Percentiles rank a stretch among this genome's conserved stretches.
Evolutionary conservation across 1,140 invertebrate genomes (phyloP).

Genomic region (Sycobia sp.): DNA sequence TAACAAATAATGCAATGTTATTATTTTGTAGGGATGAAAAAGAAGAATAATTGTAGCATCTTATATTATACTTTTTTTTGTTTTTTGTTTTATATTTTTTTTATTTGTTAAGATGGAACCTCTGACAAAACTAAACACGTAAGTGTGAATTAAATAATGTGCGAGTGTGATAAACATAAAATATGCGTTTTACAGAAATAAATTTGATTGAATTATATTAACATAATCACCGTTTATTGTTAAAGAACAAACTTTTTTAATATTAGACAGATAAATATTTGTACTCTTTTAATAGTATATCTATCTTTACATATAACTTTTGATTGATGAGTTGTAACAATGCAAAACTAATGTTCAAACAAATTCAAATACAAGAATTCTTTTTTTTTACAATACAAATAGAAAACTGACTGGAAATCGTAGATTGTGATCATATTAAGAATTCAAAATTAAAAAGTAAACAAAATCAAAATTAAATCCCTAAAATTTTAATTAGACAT

Average conservation of each 20-base stretch:
- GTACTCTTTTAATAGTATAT: constrained; percentile 12
- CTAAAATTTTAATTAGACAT: too few relatives aligned
- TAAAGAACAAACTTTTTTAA: constrained; percentile 9
- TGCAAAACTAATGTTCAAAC: too few relatives aligned
- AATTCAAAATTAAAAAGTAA: too few relatives aligned
- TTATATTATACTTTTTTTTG: constrained; percentile 54
- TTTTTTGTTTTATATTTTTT: too few relatives aligned
- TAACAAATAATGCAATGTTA: constrained; percentile 5
- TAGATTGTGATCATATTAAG: too few relatives aligned
- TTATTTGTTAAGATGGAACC: constrained; percentile 52
- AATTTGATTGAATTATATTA: constrained; percentile 10
- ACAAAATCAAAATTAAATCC: too few relatives aligned
- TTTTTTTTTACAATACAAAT: too few relatives aligned
- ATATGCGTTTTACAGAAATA: constrained; percentile 22
- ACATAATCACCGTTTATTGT: constrained; percentile 5
- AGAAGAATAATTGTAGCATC: constrained; percentile 53
- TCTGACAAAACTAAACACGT: constrained; percentile 32
- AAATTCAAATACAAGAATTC: too few relatives aligned
- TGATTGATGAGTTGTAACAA: too few relatives aligned
- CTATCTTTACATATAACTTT: too few relatives aligned
- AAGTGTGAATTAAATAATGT: constrained; percentile 23
- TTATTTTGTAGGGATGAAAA: constrained; percentile 54
- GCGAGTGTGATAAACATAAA: constrained; percentile 23
- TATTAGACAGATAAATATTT: background rate
- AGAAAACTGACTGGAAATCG: too few relatives aligned